Evolutionary conservation across 2,113 vertebrate species (phyloP).

Genomic region (Caranx melampygus): DNA sequence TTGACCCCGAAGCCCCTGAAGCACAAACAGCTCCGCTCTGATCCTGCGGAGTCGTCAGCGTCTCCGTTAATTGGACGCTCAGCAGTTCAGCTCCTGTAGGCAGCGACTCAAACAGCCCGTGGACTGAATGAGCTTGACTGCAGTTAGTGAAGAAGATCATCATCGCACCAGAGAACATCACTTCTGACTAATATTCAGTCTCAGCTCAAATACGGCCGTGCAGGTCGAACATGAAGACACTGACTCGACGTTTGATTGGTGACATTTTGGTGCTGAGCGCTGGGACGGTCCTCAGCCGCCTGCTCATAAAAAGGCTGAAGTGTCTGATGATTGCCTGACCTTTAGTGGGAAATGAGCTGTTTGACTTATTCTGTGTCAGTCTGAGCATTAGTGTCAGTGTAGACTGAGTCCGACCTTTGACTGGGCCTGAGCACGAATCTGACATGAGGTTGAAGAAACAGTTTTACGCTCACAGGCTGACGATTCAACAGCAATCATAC

Average conservation of each 20-base stretch:
- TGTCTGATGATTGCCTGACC: conserved; percentile 40
- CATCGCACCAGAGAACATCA: conserved; percentile 16
- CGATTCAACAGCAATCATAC: not conserved
- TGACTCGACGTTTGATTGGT: conserved; percentile 39
- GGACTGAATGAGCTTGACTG: conserved; percentile 30
- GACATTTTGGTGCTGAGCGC: conserved; percentile 37
- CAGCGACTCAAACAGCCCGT: conserved; percentile 1
- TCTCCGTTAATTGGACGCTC: conserved; percentile 23
- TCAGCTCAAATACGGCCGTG: not conserved
- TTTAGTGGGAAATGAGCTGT: conserved; percentile 54
- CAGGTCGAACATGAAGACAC: conserved; percentile 20
- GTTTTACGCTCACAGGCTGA: not conserved
- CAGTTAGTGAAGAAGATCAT: conserved; percentile 2
- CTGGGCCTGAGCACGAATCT: not conserved
- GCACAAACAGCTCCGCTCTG: conserved; percentile 24
- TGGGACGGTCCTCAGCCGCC: conserved; percentile 23
- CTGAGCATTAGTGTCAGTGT: conserved; percentile 24
- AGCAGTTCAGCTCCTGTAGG: conserved; percentile 5
- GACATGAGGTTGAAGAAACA: not conserved
- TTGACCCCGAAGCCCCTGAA: conserved; percentile 44
- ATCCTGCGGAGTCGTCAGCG: conserved; percentile 22
- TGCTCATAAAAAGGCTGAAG: conserved; percentile 15
- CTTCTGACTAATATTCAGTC: not conserved
- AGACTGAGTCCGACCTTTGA: conserved; percentile 17
- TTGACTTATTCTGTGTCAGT: conserved; percentile 37